Evolutionary conservation across 2,888 invertebrate species (phyloP).

Genomic region (Tetranychus piercei): DNA sequence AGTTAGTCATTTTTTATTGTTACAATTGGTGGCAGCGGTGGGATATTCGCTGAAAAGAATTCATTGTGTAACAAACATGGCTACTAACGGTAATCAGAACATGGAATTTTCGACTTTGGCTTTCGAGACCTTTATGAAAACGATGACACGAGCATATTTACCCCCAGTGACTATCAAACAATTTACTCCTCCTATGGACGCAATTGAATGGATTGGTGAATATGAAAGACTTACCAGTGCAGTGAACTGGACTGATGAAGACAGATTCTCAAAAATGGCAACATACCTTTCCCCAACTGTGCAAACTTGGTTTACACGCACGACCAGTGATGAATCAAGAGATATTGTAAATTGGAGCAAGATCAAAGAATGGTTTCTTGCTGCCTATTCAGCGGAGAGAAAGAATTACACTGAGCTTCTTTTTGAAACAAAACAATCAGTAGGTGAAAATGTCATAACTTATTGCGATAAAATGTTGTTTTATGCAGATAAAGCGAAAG

Average conservation of each 20-base stretch:
- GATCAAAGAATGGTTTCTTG: not conserved
- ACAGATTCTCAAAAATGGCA: not conserved
- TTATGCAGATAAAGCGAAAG: not conserved
- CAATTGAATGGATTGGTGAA: not conserved
- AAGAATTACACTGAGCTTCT: not conserved
- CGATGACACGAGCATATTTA: not conserved
- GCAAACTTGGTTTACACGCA: not conserved
- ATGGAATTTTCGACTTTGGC: not conserved
- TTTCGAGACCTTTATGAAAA: too few relatives aligned
- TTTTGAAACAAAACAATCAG: not conserved
- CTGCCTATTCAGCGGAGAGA: not conserved
- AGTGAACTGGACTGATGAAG: not conserved
- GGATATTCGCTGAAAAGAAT: not conserved
- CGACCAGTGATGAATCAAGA: not conserved
- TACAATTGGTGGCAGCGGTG: not conserved
- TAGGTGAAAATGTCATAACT: not conserved
- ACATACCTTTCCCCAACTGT: not conserved
- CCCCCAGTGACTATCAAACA: not conserved
- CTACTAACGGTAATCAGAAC: not conserved
- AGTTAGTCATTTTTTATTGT: not conserved
- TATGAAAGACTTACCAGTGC: not conserved
- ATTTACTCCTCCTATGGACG: not conserved
- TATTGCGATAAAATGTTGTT: not conserved
- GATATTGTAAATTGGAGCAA: not conserved
- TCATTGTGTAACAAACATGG: not conserved